Base-by-base conservation (phyloP, 2,797 vertebrate genomes). In the Halcyon chelicuti region DNA sequence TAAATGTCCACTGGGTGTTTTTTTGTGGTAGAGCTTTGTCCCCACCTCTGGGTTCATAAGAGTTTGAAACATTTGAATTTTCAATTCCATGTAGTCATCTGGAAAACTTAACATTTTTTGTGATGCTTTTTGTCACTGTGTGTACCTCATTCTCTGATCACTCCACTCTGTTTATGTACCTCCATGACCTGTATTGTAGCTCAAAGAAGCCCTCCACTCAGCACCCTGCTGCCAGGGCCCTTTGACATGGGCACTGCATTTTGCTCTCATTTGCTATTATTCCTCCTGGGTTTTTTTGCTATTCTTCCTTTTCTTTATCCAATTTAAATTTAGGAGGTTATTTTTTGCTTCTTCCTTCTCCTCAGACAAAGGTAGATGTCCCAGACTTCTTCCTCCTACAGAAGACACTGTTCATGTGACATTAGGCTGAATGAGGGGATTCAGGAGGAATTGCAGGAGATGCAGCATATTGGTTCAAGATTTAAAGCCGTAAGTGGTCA, bases 1-100 rank as follows among this genome's bases (percentile, higher is more conserved):
- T 1, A 76, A 42, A 73, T 33, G 29, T 42, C 28, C 12, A 33
- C 7, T 66, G 68, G 6, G 1, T 37, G 11, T 0, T 7, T 0
- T 7, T 26, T 29, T 29, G 29, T 10, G 28, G 26, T 28, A 54
- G 31, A n/a, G 35, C 51, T 95, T 93, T 61, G 23, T 55, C n/a
- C 20, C 12, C 60, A 26, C 6, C 18, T 82, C 52, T 71, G 17
- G 12, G 17, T 83, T 74, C 44, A 44, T 39, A 83, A 29, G 39
- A 46, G 17, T 39, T 83, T 80, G 39, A 28, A 44, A 7, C 12
- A 52, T 86, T 65, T 44, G 29, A 88, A 76, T 90, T 44, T 94
- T 74, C 52, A 80, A 46, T 49, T 92, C 44, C 14, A 14, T 39
- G 12, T 33, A 37, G 33, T 44, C 25, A 52, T 33, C 25, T 71